A percentile compares a stretch with the other conserved stretches of the same genome.
phyloP scores from a whole-genome alignment of 2,797 vertebrate genomes.

The Okamejei kenojei region DNA sequence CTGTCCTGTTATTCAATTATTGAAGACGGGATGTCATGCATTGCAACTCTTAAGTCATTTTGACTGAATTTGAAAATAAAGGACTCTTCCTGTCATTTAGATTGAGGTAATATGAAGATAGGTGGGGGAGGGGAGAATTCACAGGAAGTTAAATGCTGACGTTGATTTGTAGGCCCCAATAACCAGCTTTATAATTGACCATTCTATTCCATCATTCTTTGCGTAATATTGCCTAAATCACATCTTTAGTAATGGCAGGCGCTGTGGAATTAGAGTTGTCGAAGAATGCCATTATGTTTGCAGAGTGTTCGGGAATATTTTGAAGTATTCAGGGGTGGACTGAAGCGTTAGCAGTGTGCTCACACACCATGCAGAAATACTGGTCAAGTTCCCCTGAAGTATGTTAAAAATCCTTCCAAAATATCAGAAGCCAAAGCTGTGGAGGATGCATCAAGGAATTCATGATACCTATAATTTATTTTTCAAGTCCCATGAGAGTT shows the following conservation, averaged over 20 bases:
- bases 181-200: no score
- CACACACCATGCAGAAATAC: neutral
- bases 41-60: no score
- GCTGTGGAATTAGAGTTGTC: neutral
- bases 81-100: no score
- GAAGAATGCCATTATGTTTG: neutral
- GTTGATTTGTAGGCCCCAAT: no score
- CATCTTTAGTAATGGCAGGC: neutral
- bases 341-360: neutral
- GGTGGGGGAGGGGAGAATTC: no score
- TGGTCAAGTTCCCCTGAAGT: neutral
- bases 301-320: neutral
- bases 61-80: no score
- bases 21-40: no score
- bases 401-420: neutral
- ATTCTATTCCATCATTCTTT: no score
- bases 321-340: neutral
- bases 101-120: no score
- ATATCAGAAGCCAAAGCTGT: neutral
- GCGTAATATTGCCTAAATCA: neutral
- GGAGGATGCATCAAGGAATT: neutral
- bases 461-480: neutral
- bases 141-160: no score
- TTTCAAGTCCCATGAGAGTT: neutral
- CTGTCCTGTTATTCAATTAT: no score